Evolutionary conservation across 2,113 vertebrate species (phyloP), one percentile per base, ranked within the genome.

Genomic region (Rhagologus leucostigma): DNA sequence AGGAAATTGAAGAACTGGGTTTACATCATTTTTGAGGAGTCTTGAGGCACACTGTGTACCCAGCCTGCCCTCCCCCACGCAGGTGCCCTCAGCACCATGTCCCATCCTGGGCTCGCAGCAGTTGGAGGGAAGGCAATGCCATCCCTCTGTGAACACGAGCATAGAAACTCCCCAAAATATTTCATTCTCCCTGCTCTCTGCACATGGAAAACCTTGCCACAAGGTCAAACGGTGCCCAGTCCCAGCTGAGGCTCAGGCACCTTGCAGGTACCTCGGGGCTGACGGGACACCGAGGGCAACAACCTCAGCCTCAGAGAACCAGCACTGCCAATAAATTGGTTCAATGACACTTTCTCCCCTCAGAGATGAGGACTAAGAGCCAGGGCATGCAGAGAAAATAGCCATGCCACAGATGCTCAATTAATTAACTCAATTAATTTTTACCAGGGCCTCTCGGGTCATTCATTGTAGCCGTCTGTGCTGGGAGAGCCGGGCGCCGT

Each of bases 341-440:
- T 76, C 78, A 83, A 23, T 0, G 1, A 17, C 78, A 73, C 53
- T 68, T 93, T 64, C 22, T 82, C 16, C 22, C 49, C 37, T 64
- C 68, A 57, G 57, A 96, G 11, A 68, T n/a, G 30, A 93, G 29
- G 22, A 68, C 49, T 55, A 52, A 82, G 39, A 91, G 53, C 35
- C 65, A 68, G 44, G 47, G 24, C 78, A 68, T 2, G 13, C 84
- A 91, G 65, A 84, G 69, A 87, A 94, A 86, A 84, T 22, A 87
- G 32, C 62, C 29, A 26, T 52, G 30, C 52, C 57, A 64, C 65
- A 91, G 62, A 84, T 90, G 78, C 62, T 93, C 57, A 68, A 41
- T 95, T 91, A 93, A 93, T 89, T 84, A 92, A 57, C 83, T 86
- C 86, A 88, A 85, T 85, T 84, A 81, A 91, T 91, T 93, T 89